Percentiles rank a stretch among this genome's conserved stretches.
Conservation (phyloP, 1,140 invertebrate genomes). For the Brachionus sp. region DNA sequence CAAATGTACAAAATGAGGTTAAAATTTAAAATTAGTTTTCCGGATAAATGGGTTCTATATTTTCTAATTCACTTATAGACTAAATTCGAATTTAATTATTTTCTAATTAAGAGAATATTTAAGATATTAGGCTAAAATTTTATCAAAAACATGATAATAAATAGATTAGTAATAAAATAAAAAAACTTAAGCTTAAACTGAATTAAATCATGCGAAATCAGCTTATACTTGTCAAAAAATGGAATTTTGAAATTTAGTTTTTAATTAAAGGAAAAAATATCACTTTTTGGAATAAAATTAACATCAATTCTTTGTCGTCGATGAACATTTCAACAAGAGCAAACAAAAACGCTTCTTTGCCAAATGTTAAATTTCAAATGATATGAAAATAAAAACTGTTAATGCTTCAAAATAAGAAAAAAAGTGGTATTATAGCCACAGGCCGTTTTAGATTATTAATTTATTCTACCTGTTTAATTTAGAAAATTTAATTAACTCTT, state of each 20-base stretch:
- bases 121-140: background rate
- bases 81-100: background rate
- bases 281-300: background rate
- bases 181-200: background rate
- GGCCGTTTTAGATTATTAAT: background rate
- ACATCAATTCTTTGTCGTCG: background rate
- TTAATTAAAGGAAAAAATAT: background rate
- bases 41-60: background rate
- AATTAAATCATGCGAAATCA: background rate
- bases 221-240: background rate
- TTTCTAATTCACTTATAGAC: background rate
- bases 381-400: background rate
- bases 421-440: background rate
- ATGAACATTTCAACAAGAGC: background rate
- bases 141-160: background rate
- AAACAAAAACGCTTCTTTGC: background rate
- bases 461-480: conserved; percentile 31
- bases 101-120: background rate
- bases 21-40: background rate
- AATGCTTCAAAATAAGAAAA: too few species aligned
- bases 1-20: too few species aligned
- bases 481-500: background rate
- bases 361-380: background rate
- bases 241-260: background rate
- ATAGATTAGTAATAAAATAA: background rate